Percentiles rank a stretch among this genome's conserved stretches.
Conservation (phyloP, 2,113 vertebrate genomes). For the Xiphias gladius region DNA sequence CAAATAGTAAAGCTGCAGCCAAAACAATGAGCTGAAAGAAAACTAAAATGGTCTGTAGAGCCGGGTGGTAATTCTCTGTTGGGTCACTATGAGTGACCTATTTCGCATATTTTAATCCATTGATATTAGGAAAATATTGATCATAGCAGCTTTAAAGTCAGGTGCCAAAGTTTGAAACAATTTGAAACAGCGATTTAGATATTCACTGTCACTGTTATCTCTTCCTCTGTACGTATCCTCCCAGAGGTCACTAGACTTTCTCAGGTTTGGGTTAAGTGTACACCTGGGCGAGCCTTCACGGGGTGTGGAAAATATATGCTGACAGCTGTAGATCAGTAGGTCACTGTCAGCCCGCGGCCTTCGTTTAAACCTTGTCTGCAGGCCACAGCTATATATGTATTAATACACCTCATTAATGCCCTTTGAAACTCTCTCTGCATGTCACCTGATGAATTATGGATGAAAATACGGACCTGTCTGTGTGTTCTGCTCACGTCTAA, state of each 20-base stretch:
- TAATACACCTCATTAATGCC: slow-evolving; percentile 72
- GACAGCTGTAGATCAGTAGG: slow-evolving; percentile 57
- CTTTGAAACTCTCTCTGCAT: slow-evolving; percentile 71
- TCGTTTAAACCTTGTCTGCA: slow-evolving; percentile 4
- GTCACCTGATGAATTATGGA: slow-evolving; percentile 69
- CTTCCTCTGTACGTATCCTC: neutral
- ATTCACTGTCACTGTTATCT: too few relatives aligned
- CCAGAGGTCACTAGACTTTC: neutral
- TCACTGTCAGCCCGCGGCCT: slow-evolving; percentile 39
- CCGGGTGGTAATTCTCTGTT: too few relatives aligned
- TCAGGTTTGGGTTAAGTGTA: slow-evolving; percentile 9
- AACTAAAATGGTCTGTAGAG: too few relatives aligned
- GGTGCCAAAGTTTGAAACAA: too few relatives aligned
- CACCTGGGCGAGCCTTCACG: neutral
- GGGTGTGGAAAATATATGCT: neutral
- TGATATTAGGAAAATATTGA: too few relatives aligned
- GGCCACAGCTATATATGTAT: slow-evolving; percentile 44
- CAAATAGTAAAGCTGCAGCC: too few relatives aligned
- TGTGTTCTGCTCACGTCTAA: slow-evolving; percentile 42
- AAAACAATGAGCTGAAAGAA: neutral
- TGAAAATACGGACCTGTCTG: slow-evolving; percentile 55
- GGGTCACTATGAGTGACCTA: too few relatives aligned
- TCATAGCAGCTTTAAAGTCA: neutral
- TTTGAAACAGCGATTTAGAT: too few relatives aligned
- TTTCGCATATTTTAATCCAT: too few relatives aligned